Base-by-base conservation (phyloP, 2,797 vertebrate genomes). In the Eospalax fontanierii region DNA sequence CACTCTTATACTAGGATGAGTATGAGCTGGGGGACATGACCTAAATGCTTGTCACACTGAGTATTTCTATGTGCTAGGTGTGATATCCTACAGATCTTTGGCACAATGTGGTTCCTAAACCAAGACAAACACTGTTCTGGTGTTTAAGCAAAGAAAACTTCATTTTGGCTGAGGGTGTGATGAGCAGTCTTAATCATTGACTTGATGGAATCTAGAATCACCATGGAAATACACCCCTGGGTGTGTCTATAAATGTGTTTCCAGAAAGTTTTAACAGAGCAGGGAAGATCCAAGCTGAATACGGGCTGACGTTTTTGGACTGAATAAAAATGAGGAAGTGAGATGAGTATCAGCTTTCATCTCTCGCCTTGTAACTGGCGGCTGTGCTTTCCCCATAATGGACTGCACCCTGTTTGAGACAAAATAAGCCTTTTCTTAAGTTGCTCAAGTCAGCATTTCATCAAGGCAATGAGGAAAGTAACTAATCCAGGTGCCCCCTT, bases 201-300 rank as follows among this genome's bases (percentile, higher is more conserved):
- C 46, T 46, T 46, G 46, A 46, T 46, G 46, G 46, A 46, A 46
- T 46, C 11, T 46, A 46, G 46, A 46, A 46, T 38, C 50, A 57
- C 66, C 83, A 71, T 54, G 46, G n/a, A 71, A 85, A 71, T 46
- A 54, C 21, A 19, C 24, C 46, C n/a, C 43, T 57, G 33, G n/a
- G 63, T n/a, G 43, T 68, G 63, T 26, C 33, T 33, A n/a, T 35
- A 70, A 84, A 66, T n/a, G n/a, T 50, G 63, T 2, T 66, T n/a
- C 30, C 63, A 84, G 22, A n/a, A 46, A 68, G 81, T 68, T 66
- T 46, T 84, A 84, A 83, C 61, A 84, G 82, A 84, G 82, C 82
- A 54, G 18, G 65, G 33, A 54, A 33, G 21, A 70, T 16, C 65
- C 65, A 85, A 30, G 28, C 82, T 70, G 82, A 10, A 11, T 22